phyloP scores from a whole-genome alignment of 2,113 vertebrate genomes.

The Hymenochirus boettgeri region DNA sequence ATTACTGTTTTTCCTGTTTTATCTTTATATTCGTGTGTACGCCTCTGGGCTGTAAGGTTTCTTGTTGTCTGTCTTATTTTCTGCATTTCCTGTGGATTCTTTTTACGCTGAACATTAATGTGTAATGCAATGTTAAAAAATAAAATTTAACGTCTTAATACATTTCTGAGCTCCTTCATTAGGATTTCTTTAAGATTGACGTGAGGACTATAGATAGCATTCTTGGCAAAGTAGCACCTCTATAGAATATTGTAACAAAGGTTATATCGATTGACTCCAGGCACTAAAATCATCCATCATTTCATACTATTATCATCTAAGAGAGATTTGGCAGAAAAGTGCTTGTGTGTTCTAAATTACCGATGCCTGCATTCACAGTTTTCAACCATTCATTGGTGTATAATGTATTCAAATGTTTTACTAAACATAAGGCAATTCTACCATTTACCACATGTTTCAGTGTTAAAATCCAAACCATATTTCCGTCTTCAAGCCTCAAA shows the following conservation, averaged over 20 bases:
- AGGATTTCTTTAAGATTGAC: no score
- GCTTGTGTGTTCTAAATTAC: constrained; percentile 11
- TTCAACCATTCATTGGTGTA: constrained; percentile 1
- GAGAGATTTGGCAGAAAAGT: constrained; percentile 33
- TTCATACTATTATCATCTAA: constrained; percentile 48
- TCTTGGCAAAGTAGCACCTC: background rate
- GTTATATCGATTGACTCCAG: constrained; percentile 7
- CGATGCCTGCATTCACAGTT: constrained; percentile 8
- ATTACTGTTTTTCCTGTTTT: no score
- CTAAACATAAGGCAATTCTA: constrained; percentile 27
- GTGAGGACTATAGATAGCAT: no score
- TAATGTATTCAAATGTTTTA: constrained; percentile 29
- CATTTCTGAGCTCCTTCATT: no score
- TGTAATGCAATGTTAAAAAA: no score
- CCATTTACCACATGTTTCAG: constrained; percentile 19
- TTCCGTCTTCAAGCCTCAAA: constrained; percentile 4
- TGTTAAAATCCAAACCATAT: background rate
- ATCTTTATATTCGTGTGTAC: no score
- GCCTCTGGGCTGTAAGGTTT: no score
- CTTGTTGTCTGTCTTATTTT: no score
- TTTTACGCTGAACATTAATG: no score
- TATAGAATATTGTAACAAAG: background rate
- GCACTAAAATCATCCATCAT: constrained; percentile 52
- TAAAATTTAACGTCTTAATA: no score
- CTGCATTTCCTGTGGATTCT: no score